Conservation (phyloP, 2,888 invertebrate genomes). For the Torymus auratus region DNA sequence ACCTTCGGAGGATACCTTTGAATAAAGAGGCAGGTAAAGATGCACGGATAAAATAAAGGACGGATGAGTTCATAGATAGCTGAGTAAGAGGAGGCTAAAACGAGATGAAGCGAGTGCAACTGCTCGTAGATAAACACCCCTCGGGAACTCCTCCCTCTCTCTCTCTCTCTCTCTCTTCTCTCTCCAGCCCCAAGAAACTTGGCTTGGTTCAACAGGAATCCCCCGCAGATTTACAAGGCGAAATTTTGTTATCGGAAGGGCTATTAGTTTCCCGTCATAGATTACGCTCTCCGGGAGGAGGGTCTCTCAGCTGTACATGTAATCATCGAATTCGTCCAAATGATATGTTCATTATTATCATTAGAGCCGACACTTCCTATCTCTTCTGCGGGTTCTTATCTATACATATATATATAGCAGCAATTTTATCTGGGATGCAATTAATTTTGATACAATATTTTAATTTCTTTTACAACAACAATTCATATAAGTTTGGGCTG, state of each 20-base stretch:
- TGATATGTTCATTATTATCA: conserved; percentile 30
- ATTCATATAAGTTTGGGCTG: too few species aligned
- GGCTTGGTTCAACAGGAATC: conserved; percentile 59
- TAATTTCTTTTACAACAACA: too few species aligned
- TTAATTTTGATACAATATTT: too few species aligned
- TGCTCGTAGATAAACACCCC: conserved; percentile 69
- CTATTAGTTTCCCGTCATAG: conserved; percentile 49
- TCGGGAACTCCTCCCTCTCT: conserved; percentile 50
- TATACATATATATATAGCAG: too few species aligned
- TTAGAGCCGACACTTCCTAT: background rate
- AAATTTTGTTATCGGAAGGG: conserved; percentile 68
- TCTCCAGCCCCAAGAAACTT: conserved; percentile 31
- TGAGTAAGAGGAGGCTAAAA: conserved; percentile 12
- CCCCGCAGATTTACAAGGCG: conserved; percentile 64
- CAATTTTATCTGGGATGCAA: too few species aligned
- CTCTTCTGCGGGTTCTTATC: background rate
- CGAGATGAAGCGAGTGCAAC: conserved; percentile 34
- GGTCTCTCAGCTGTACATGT: background rate
- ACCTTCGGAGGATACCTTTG: too few species aligned
- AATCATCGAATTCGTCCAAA: conserved; percentile 32
- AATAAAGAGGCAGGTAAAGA: conserved; percentile 16
- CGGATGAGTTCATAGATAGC: conserved; percentile 25
- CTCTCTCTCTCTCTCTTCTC: conserved; percentile 2
- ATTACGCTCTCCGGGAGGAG: conserved; percentile 5
- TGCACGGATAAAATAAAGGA: conserved; percentile 33